Evolutionary conservation across 1,140 invertebrate species (phyloP), one percentile per base, ranked within the genome.

Genomic region (Drosophila repletoides): DNA sequence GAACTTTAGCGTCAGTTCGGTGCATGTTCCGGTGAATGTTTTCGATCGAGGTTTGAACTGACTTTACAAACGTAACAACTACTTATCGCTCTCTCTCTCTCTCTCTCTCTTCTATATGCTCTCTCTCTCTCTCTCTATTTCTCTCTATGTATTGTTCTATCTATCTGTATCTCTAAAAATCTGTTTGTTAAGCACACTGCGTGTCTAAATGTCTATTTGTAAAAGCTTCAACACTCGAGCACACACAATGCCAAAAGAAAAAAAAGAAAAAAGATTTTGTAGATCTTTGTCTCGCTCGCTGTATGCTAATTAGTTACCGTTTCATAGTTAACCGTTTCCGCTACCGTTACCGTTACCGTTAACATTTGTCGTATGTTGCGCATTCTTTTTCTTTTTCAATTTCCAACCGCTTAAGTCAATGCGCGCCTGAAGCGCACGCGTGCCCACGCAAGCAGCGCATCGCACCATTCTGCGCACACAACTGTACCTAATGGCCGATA

Each of bases 1-100:
- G 2, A 98, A 98, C 89, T 93, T 93, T 3, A 95, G 93, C 81
- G 92, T 94, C 88, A 98, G 96, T 74, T 95, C 97, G 26, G 96
- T 99, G 3, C 98, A 99, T 90, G 96, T 99, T 3, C 97, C 98
- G 1, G 98, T 97, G 17, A 98, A 98, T 91, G 97, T 99, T 31
- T 99, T 95, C 89, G 96, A 97, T 76, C 93, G 95, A 93, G 94
- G 96, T 97, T 89, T 87, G 83, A 71, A 58, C 38, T 66, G 34
- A 17, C 10, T 36, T 45, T 70, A 56, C 55, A 64, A 21, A 15
- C 15, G 7, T 36, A 55, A 40, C 31, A 48, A 19, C 19, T 36
- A 19, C 14, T 24, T 22, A 26, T 5, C 9, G 7, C 46, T 34
- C 19, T 58, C 10, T 58, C 21, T 46, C 41, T 68, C 24, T 66